Conservation (phyloP, 2,113 vertebrate genomes). For the Thalassarche chlororhynchos region DNA sequence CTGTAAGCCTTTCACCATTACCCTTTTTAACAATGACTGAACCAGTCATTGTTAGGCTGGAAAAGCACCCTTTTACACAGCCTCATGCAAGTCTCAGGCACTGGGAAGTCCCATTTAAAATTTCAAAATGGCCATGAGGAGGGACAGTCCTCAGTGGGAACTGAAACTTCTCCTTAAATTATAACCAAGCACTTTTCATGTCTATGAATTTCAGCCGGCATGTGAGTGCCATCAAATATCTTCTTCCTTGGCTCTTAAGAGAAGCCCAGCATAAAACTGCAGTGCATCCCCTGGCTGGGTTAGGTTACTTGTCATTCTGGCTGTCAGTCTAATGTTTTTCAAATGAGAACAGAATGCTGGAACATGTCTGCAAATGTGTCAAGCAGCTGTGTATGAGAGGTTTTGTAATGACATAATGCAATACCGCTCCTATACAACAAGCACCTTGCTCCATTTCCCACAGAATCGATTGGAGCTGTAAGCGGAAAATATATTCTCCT, state of each 20-base stretch:
- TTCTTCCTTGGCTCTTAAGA: not conserved
- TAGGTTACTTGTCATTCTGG: not conserved
- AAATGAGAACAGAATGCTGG: constrained; percentile 27
- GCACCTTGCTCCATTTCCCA: not conserved
- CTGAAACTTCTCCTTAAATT: not conserved
- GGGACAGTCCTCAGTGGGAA: not conserved
- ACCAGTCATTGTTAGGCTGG: not conserved
- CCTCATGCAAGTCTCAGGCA: not conserved
- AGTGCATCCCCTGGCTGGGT: not conserved
- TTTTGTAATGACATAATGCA: not conserved
- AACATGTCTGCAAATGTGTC: not conserved
- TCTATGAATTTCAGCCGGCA: not conserved
- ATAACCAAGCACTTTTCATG: not conserved
- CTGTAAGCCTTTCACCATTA: not conserved
- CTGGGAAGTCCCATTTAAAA: not conserved
- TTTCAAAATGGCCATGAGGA: not conserved
- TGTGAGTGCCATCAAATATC: not conserved
- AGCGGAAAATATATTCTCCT: not conserved
- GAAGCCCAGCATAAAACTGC: not conserved
- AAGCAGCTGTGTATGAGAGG: constrained; percentile 19
- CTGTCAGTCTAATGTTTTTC: not conserved
- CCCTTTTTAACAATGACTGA: not conserved
- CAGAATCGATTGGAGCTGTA: not conserved
- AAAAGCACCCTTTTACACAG: not conserved
- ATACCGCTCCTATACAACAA: not conserved